Conservation (phyloP, 2,797 vertebrate genomes). For the Lithobates pipiens region DNA sequence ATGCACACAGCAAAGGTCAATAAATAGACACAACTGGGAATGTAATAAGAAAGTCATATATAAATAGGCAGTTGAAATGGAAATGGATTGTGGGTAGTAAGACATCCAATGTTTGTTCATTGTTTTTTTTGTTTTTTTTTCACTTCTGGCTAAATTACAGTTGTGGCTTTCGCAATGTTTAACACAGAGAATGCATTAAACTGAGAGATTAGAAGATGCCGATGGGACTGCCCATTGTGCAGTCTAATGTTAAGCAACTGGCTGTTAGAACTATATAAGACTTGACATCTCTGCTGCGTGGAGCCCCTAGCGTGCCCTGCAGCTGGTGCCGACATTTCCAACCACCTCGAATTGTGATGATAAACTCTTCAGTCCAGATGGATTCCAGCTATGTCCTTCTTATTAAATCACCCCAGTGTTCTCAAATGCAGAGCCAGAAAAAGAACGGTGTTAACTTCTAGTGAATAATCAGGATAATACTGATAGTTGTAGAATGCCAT, state of each 20-base stretch:
- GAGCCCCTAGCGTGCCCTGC: constrained; percentile 66
- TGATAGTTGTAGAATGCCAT: constrained; percentile 29
- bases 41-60: constrained; percentile 73
- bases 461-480: constrained; percentile 41
- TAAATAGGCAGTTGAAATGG: constrained; percentile 75
- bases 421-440: constrained; percentile 24
- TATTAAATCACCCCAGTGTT: constrained; percentile 65
- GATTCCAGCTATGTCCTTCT: constrained; percentile 70
- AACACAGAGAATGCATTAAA: constrained; percentile 32
- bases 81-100: constrained; percentile 61
- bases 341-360: constrained; percentile 64
- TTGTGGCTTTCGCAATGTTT: constrained; percentile 49
- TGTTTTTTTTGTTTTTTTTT: constrained; percentile 30
- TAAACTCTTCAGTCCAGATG: constrained; percentile 77
- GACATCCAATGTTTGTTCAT: constrained; percentile 57
- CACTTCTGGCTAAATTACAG: constrained; percentile 49
- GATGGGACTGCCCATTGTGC: constrained; percentile 61
- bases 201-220: constrained; percentile 41
- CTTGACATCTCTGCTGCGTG: constrained; percentile 60
- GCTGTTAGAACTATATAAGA: constrained; percentile 67
- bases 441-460: not conserved
- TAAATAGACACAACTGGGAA: constrained; percentile 81
- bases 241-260: constrained; percentile 56
- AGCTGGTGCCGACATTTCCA: constrained; percentile 76
- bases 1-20: constrained; percentile 79